Evolutionary conservation across 2,113 vertebrate species (phyloP), one percentile per base, ranked within the genome.

Genomic region (Lasiurus borealis): DNA sequence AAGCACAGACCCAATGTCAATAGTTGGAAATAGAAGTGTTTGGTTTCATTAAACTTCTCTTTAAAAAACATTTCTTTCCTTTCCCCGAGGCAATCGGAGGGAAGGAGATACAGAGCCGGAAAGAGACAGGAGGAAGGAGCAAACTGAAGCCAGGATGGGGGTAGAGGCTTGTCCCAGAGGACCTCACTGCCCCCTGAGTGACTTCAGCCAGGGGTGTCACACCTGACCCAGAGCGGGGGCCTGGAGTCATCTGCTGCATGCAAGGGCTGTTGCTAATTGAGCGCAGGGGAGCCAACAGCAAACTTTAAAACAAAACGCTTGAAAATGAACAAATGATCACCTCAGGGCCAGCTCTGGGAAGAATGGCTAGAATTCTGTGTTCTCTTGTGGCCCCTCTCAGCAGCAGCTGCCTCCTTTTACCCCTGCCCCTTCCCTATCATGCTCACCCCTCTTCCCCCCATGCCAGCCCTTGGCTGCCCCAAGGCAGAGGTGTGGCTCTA

Each of bases 1-100:
- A 29, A 95, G 83, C 44, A 85, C 31, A 75, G 93, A 94, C 72
- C 86, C 69, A 96, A 78, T 78, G 96, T 97, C 96, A 83, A 19
- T 77, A 95, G 23, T 3, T 86, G 34, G 68, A 98, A 96, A 93
- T 80, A 90, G 8, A 85, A 62, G 59, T 72, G 84, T 50, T 96
- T 95, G 88, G 85, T 94, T 91, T 97, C 96, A 90, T 96, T 88
- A 85, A 85, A 84, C 4, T 64, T 16, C 2, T 85, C 34, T 92
- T 97, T 95, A 73, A 72, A 88, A 66, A 2, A 48, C 27, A 84
- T 90, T 21, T 52, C 80, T 69, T 93, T 87, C 76, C 9, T 89
- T 96, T 93, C 93, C 68, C 85, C 18, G 21, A 95, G 62, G 95
- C 64, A 71, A 1, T 15, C 1, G 14, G 86, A 81, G 90, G 92